Evolutionary conservation across 2,797 vertebrate species (phyloP).

Genomic region (Psittacula derbiana): DNA sequence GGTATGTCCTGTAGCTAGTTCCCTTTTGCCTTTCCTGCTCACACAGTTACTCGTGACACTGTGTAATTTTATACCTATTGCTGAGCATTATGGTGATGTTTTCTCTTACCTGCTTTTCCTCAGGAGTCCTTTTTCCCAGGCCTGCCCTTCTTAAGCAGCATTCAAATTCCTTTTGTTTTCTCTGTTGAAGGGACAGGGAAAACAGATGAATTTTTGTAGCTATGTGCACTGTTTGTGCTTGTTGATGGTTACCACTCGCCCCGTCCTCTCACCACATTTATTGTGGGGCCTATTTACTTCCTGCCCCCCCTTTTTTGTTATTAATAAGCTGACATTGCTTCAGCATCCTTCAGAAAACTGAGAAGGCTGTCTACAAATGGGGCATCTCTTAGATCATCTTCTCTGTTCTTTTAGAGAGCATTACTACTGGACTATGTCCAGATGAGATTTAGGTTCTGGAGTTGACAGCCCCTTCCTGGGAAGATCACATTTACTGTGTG

Average conservation of each 20-base stretch:
- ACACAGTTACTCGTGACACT: not conserved
- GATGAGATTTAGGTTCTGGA: not conserved
- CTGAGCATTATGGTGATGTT: not conserved
- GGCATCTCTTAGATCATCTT: not conserved
- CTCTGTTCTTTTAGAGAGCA: not conserved
- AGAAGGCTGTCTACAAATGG: not conserved
- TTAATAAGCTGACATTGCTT: not conserved
- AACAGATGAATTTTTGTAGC: not conserved
- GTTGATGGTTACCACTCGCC: not conserved
- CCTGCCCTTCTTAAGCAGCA: not conserved
- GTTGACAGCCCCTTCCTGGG: not conserved
- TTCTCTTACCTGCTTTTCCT: slow-evolving; percentile 26
- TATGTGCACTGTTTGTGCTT: not conserved
- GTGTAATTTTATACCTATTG: not conserved
- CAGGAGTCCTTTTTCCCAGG: not conserved
- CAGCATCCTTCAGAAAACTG: not conserved
- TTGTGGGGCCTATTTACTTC: not conserved
- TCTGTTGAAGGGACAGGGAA: not conserved
- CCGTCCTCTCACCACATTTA: accelerated
- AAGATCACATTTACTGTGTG: not conserved
- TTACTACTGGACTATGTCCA: not conserved
- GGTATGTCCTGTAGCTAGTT: not conserved
- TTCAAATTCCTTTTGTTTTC: not conserved
- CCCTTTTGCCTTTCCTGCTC: not conserved
- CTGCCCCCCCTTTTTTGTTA: not conserved